Base-by-base conservation (phyloP, 2,113 vertebrate genomes). In the Etia nguti region DNA sequence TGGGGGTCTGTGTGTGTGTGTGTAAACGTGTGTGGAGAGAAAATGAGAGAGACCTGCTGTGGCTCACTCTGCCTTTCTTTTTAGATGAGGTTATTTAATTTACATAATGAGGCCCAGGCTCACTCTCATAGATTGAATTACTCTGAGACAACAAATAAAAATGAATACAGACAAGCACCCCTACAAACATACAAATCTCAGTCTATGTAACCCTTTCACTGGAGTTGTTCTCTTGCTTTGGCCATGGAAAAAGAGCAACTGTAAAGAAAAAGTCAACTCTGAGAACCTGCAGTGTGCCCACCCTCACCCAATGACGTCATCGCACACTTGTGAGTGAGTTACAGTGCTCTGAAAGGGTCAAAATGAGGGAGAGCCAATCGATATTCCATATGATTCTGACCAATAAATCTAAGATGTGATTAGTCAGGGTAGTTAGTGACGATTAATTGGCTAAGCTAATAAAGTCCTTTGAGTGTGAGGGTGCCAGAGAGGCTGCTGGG, bases 371-470 rank as follows among this genome's bases (percentile, higher is more conserved):
- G 89, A 89, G 55, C n/a, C 92, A 80, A 94, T 96, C 95, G 89
- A 95, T 95, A 91, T 88, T 87, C 90, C 82, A 87, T 90, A 91
- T 48, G 89, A 94, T 93, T 93, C 90, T 90, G 79, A 85, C 81
- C 88, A 81, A 88, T 95, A 94, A 95, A 95, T 94, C 87, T 85
- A 10, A 55, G 65, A n/a, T 84, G 89, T 86, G 84, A 95, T 95
- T 94, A 95, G 95, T 96, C 92, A 57, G 55, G 93, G 92, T 93
- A 95, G 93, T 95, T 95, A 95, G 92, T 60, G 26, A 73, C 93
- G 81, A 96, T 96, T 96, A 96, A 95, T 96, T 94, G 93, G 89
- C 93, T 91, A 82, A 87, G 89, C 94, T 95, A 95, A 96, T 96
- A 96, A 96, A 96, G 90, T 88, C 85, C 59, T 89, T 26, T 77